These are phyloP conservation scores for Bagarius yarrelli DNA, from an alignment of 2,113 vertebrate genomes.

Conservation along the genomic window DNA sequence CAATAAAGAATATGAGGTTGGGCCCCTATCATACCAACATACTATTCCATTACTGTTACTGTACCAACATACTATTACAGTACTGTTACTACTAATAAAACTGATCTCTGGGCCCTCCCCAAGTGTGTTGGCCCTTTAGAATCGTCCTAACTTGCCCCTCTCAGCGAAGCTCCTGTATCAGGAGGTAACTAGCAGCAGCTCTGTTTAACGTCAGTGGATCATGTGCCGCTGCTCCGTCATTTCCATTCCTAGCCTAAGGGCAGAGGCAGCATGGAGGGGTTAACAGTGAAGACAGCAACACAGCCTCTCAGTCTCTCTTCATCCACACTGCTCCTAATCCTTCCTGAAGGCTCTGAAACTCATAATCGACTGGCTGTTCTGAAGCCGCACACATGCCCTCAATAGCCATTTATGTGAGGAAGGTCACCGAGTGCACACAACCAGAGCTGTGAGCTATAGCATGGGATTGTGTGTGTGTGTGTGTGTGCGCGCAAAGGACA, in stretches of 20 bases:
- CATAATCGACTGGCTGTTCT: constrained; percentile 51
- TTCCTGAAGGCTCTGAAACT: constrained; percentile 28
- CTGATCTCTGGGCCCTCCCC: too few relatives aligned
- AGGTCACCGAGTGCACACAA: constrained; percentile 31
- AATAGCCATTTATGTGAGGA: constrained; percentile 42
- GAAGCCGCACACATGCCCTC: constrained; percentile 41
- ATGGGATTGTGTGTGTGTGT: constrained; percentile 32
- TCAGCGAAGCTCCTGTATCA: too few relatives aligned
- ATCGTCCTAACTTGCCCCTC: too few relatives aligned
- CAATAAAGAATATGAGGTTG: too few relatives aligned
- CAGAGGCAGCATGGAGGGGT: constrained; percentile 16
- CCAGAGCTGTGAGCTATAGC: constrained; percentile 35
- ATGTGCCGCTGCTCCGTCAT: neutral
- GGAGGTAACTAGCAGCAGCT: neutral
- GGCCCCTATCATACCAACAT: too few relatives aligned
- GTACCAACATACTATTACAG: too few relatives aligned
- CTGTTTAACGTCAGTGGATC: neutral
- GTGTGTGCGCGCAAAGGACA: neutral
- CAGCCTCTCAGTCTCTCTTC: constrained; percentile 20
- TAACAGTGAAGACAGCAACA: constrained; percentile 6
- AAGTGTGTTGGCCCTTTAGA: too few relatives aligned
- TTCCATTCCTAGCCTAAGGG: constrained; percentile 4
- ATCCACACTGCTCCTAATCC: constrained; percentile 36
- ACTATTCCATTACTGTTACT: too few relatives aligned
- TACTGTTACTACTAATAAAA: too few relatives aligned